Base-by-base conservation (phyloP, 2,888 invertebrate genomes). In the Troides oblongomaculatus region DNA sequence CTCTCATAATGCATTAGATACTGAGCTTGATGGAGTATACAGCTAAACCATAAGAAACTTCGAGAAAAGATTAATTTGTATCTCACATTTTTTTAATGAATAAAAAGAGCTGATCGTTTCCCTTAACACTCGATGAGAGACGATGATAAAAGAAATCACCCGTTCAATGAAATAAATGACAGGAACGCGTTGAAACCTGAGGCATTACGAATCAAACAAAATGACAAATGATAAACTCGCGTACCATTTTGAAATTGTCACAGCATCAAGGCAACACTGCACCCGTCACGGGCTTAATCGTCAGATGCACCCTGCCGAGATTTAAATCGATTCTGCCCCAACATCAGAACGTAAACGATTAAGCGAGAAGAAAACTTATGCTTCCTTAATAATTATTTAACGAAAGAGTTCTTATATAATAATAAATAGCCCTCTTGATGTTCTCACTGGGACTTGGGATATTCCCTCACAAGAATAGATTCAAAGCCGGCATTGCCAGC, bases 241-340 rank as follows among this genome's bases (percentile, higher is more conserved):
- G 79, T 85, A 85, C 85, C 81, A 81, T 82, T 84, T 82, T 81
- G 75, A 75, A 84, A 82, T 81, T 77, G 80, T 81, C 80, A 78
- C 81, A 75, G 79, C 63, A 73, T 76, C 73, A 73, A 72, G 77
- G 77, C 82, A 85, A 84, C 65, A 63, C 66, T 21, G 69, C 73
- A 72, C 75, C 74, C 74, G 77, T 76, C 76, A 75, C 78, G 75
- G 77, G 73, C 74, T 68, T 70, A 72, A 78, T 74, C 79, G 74
- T 79, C 77, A 74, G 73, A 74, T 74, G 78, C 84, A 71, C 83
- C 86, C 87, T 79, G 85, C 77, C 75, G 85, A 73, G 84, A 80
- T 76, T 78, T 74, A 72, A 81, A 85, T 84, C 81, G 84, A 85
- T 79, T 79, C 73, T 70, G 76, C 60, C 70, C 23, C 57, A 23